Percentiles rank a stretch among this genome's conserved stretches.
Evolutionary conservation across 1,140 invertebrate species (phyloP).

Genomic region (Tetragonula clypearis): DNA sequence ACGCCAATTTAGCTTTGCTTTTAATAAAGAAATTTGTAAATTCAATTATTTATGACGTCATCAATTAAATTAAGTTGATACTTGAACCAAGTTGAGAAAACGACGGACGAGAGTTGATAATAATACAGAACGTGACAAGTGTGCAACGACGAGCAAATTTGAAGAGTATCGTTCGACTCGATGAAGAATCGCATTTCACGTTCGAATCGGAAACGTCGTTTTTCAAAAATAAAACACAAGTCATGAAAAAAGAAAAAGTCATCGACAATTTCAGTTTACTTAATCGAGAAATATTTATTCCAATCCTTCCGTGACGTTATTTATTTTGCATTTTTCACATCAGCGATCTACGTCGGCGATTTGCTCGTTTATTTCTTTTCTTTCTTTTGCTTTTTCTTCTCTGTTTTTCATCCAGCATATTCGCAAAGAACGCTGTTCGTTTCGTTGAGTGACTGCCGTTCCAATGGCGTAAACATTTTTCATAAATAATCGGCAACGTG

Average conservation of each 20-base stretch:
- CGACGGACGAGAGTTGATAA: too few species aligned
- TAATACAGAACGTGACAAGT: too few species aligned
- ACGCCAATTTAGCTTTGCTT: too few species aligned
- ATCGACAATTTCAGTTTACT: not conserved
- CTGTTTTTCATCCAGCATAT: not conserved
- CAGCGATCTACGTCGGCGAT: not conserved
- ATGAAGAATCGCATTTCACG: not conserved
- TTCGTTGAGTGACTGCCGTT: not conserved
- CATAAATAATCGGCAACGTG: not conserved
- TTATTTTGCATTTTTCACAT: too few species aligned
- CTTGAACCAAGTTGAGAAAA: too few species aligned
- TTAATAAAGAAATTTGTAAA: too few species aligned
- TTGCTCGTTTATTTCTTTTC: not conserved
- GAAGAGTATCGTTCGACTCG: not conserved
- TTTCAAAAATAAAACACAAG: not conserved
- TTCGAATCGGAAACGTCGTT: not conserved
- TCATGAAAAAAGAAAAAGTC: not conserved
- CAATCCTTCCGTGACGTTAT: not conserved
- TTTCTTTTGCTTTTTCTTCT: too few species aligned
- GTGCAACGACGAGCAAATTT: not conserved
- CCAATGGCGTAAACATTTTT: constrained; percentile 22
- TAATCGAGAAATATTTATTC: not conserved
- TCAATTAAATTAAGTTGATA: too few species aligned
- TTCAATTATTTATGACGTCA: too few species aligned
- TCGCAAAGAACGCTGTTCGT: not conserved